These are phyloP conservation scores for Eutrigla gurnardus DNA, from an alignment of 2,797 vertebrate species.

Conservation along the genomic window DNA sequence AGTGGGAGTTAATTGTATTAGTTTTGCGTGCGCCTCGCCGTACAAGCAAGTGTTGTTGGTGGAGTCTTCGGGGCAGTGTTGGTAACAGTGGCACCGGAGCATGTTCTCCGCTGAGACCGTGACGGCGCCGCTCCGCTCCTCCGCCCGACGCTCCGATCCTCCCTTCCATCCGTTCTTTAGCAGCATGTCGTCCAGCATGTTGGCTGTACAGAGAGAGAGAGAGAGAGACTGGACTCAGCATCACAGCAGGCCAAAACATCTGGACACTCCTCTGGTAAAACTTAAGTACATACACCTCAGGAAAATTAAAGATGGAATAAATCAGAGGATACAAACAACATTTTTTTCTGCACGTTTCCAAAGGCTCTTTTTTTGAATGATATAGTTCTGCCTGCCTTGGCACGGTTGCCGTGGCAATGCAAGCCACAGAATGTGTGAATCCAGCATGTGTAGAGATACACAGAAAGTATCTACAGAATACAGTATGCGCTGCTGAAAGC, in stretches of 20 bases:
- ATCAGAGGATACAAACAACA: constrained; percentile 40
- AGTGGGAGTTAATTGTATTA: too few relatives aligned
- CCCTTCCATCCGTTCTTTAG: constrained; percentile 90
- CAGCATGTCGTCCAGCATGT: constrained; percentile 88
- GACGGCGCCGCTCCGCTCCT: constrained; percentile 82
- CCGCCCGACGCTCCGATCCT: constrained; percentile 81
- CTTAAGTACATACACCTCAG: constrained; percentile 22
- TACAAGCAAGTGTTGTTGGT: constrained; percentile 97
- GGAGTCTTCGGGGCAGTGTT: constrained; percentile 94
- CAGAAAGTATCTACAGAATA: neutral
- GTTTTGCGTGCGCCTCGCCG: constrained; percentile 22
- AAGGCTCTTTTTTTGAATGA: constrained; percentile 21
- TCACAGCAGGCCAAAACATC: constrained; percentile 21
- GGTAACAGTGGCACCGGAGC: constrained; percentile 92
- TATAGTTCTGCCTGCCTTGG: constrained; percentile 10
- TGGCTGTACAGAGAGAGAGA: constrained; percentile 73
- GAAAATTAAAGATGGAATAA: constrained; percentile 38
- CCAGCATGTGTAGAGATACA: constrained; percentile 5
- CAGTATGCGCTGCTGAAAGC: constrained; percentile 48
- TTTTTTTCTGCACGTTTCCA: constrained; percentile 28
- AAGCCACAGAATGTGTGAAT: constrained; percentile 51
- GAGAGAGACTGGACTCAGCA: constrained; percentile 5
- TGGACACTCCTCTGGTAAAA: constrained; percentile 35
- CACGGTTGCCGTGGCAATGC: constrained; percentile 52
- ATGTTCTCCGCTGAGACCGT: constrained; percentile 83